Evolutionary conservation across 2,888 invertebrate species (phyloP).

Genomic region (Podabrus alpinus): DNA sequence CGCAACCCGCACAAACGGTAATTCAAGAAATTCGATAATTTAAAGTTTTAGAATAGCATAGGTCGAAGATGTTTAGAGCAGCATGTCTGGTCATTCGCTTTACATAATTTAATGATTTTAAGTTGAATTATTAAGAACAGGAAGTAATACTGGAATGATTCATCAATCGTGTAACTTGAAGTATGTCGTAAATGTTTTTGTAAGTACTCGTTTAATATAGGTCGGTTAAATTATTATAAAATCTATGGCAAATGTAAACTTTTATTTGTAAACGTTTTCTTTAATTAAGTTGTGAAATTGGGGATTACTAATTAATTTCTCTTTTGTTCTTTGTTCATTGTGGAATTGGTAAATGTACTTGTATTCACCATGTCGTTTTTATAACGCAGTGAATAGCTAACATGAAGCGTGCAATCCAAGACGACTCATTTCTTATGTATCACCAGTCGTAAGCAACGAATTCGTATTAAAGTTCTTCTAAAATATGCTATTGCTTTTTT

Average conservation of each 20-base stretch:
- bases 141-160: no score
- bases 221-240: not conserved
- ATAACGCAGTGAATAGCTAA: conserved; percentile 5
- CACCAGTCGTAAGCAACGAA: conserved; percentile 13
- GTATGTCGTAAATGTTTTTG: no score
- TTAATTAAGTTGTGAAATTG: conserved; percentile 2
- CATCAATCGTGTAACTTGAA: no score
- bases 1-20: no score
- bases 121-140: no score
- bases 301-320: not conserved
- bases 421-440: conserved; percentile 15
- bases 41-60: no score
- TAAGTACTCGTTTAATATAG: not conserved
- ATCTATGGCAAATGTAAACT: not conserved
- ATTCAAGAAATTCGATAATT: no score
- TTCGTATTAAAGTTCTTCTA: conserved; percentile 13
- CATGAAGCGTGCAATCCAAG: conserved; percentile 7
- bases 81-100: no score
- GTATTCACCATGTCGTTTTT: conserved; percentile 4
- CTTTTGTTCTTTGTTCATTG: not conserved
- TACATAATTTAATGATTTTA: no score
- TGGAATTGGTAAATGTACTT: conserved; percentile 3
- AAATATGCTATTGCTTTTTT: conserved; percentile 14
- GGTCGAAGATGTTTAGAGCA: no score
- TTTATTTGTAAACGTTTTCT: not conserved